Conservation (phyloP, 2,113 vertebrate species). For the Saguinus imperator region DNA sequence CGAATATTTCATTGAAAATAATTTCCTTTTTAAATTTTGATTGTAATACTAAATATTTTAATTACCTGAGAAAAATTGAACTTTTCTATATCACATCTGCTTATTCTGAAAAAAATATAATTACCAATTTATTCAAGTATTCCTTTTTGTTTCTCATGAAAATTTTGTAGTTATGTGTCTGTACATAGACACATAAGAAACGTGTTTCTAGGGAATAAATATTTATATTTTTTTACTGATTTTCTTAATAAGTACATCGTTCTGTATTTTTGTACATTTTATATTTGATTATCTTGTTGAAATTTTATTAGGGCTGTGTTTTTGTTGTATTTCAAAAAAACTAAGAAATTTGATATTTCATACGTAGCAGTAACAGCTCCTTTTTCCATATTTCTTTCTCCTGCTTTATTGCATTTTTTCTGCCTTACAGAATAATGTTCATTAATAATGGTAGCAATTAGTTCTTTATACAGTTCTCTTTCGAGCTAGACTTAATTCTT, state of each 20-base stretch:
- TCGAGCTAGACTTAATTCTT: constrained; percentile 27
- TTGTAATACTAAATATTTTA: constrained; percentile 11
- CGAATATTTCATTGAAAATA: not conserved
- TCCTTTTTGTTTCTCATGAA: not conserved
- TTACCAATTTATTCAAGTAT: not conserved
- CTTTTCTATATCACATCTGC: not conserved
- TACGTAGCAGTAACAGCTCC: not conserved
- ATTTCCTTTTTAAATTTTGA: constrained; percentile 25
- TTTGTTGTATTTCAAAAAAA: constrained; percentile 12
- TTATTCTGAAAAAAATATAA: constrained; percentile 5
- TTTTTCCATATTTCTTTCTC: not conserved
- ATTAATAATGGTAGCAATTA: not conserved
- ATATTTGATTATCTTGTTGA: not conserved
- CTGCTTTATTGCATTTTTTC: constrained; percentile 35
- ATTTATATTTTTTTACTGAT: not conserved
- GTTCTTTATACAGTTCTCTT: not conserved
- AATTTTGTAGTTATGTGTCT: not conserved
- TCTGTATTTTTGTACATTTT: not conserved
- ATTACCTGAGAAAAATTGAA: not conserved
- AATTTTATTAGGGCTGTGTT: not conserved
- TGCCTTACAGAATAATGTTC: not conserved
- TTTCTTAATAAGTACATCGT: not conserved
- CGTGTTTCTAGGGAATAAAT: not conserved
- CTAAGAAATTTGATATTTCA: not conserved
- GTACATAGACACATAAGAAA: too few species aligned